These are phyloP conservation scores for Mastomys coucha DNA, from an alignment of 2,113 vertebrate genomes.

Conservation along the genomic window DNA sequence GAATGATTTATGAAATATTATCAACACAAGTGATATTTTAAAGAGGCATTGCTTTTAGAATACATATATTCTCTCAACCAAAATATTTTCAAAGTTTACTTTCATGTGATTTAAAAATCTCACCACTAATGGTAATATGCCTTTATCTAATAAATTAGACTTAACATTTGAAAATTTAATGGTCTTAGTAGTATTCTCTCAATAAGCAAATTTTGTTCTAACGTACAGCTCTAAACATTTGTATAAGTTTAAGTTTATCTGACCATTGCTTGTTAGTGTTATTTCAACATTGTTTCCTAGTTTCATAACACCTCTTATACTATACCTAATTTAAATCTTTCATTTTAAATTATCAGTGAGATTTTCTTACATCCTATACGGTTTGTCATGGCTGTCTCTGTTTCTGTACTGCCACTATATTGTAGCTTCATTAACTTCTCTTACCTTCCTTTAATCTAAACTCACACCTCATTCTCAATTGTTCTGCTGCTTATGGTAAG, in stretches of 20 bases:
- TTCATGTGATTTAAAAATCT: neutral
- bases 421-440: constrained; percentile 19
- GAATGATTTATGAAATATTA: neutral
- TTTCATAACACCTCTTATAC: neutral
- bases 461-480: constrained; percentile 58
- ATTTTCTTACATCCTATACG: neutral
- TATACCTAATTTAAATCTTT: constrained; percentile 21
- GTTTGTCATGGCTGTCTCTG: constrained; percentile 54
- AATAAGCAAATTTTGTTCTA: neutral
- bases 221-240: neutral
- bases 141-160: neutral
- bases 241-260: neutral
- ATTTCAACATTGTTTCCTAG: neutral
- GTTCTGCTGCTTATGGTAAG: neutral
- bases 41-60: neutral
- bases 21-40: neutral
- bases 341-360: constrained; percentile 14
- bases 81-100: neutral
- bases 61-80: neutral
- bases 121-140: too few relatives aligned
- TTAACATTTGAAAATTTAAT: neutral
- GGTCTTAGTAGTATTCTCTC: neutral
- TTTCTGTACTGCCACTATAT: constrained; percentile 1
- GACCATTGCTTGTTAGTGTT: neutral
- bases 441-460: constrained; percentile 55